Percentiles rank a stretch among this genome's conserved stretches.
These are phyloP conservation scores for Rotaria macrura DNA, from an alignment of 2,888 invertebrate species.

Conservation along the genomic window DNA sequence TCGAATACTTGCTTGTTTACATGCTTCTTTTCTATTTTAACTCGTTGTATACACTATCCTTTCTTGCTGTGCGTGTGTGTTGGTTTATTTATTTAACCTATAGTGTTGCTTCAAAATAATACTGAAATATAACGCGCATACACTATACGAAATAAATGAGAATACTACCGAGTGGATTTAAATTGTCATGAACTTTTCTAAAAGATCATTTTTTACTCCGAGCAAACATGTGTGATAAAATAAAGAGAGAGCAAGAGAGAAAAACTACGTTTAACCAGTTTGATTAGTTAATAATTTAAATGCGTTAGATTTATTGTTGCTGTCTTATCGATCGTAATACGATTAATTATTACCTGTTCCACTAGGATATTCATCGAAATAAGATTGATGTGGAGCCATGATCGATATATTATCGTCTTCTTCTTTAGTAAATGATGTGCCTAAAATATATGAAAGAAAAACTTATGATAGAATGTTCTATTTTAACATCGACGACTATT, in stretches of 20 bases:
- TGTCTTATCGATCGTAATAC: too few relatives aligned
- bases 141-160: not conserved
- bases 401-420: not conserved
- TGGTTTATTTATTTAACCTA: not conserved
- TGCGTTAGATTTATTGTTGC: too few relatives aligned
- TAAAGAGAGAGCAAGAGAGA: too few relatives aligned
- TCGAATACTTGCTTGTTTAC: not conserved
- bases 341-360: not conserved
- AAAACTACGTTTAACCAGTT: too few relatives aligned
- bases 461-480: not conserved
- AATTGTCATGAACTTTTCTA: too few relatives aligned
- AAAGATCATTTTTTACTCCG: too few relatives aligned
- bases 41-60: not conserved
- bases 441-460: not conserved
- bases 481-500: too few relatives aligned
- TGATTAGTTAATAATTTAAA: too few relatives aligned
- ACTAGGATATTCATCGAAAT: slow-evolving; percentile 12
- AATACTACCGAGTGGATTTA: not conserved
- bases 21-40: not conserved
- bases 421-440: not conserved
- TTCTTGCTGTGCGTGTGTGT: not conserved
- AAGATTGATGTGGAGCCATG: not conserved
- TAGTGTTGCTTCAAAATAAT: not conserved
- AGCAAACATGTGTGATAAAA: too few relatives aligned
- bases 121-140: not conserved